Percentiles rank a stretch among this genome's conserved stretches.
These are phyloP conservation scores for Anoncus sp. DNA, from an alignment of 2,888 invertebrate genomes.

Conservation along the genomic window DNA sequence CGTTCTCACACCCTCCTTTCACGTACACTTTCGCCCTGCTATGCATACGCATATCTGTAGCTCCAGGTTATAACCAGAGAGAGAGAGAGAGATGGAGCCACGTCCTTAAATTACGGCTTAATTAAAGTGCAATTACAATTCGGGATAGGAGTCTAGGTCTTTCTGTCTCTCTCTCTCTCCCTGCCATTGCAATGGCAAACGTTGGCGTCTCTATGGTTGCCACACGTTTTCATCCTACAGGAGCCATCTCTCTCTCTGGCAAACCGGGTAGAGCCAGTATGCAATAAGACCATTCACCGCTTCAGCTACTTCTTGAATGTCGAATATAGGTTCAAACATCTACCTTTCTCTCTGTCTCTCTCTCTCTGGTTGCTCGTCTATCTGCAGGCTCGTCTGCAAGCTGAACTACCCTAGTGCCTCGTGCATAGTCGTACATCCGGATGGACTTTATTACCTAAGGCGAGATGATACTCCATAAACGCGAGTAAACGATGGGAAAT, in stretches of 20 bases:
- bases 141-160: slow-evolving; percentile 51
- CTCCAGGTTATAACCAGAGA: slow-evolving; percentile 10
- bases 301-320: slow-evolving; percentile 39
- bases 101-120: slow-evolving; percentile 71
- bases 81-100: slow-evolving; percentile 42
- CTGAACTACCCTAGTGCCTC: slow-evolving; percentile 54
- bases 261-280: neutral
- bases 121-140: slow-evolving; percentile 73
- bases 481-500: slow-evolving; percentile 1
- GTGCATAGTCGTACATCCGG: slow-evolving; percentile 67
- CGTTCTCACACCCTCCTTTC: slow-evolving; percentile 3
- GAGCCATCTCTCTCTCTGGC: neutral
- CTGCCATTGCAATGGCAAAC: slow-evolving; percentile 5
- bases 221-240: slow-evolving; percentile 30
- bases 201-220: slow-evolving; percentile 10
- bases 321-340: slow-evolving; percentile 17
- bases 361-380: slow-evolving; percentile 12
- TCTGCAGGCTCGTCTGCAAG: slow-evolving; percentile 29
- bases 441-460: slow-evolving; percentile 25
- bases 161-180: no score
- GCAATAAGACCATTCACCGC: slow-evolving; percentile 14
- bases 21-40: slow-evolving; percentile 8
- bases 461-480: neutral
- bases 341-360: slow-evolving; percentile 15
- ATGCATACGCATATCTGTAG: slow-evolving; percentile 7